These are phyloP conservation scores for Polymixis lichenea DNA, from an alignment of 2,888 invertebrate genomes.

Conservation along the genomic window DNA sequence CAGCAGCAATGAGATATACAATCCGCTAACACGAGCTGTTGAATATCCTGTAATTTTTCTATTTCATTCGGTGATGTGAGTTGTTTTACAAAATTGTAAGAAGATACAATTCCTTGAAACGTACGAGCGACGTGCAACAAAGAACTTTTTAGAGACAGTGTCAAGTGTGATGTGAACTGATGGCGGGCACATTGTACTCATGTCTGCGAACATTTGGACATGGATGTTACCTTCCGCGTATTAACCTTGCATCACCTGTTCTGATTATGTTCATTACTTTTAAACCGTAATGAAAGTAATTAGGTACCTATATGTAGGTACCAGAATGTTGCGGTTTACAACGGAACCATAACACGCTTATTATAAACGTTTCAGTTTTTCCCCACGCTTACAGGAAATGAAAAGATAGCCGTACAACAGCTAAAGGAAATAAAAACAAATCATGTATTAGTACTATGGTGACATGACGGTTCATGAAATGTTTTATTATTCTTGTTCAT, in stretches of 20 bases:
- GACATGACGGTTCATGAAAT: slow-evolving; percentile 19
- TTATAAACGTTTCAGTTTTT: slow-evolving; percentile 25
- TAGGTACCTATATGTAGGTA: background rate
- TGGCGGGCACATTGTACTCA: slow-evolving; percentile 20
- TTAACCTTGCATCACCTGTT: background rate
- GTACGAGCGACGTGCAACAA: slow-evolving; percentile 17
- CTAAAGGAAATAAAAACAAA: slow-evolving; percentile 12
- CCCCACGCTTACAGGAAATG: slow-evolving; percentile 8
- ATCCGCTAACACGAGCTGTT: background rate
- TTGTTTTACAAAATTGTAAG: slow-evolving; percentile 2
- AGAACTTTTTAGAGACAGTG: slow-evolving; percentile 4
- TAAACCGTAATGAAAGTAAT: background rate
- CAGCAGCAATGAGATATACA: background rate
- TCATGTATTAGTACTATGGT: background rate
- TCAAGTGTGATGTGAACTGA: slow-evolving; percentile 12
- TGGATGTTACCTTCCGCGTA: background rate
- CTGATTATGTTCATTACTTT: slow-evolving; percentile 1
- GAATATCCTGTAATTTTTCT: slow-evolving; percentile 14
- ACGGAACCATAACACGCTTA: slow-evolving; percentile 12
- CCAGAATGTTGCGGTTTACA: slow-evolving; percentile 10
- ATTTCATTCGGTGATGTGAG: slow-evolving; percentile 6
- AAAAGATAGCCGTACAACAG: slow-evolving; percentile 12
- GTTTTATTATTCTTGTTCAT: slow-evolving; percentile 37
- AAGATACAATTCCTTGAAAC: slow-evolving; percentile 14
- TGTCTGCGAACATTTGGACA: slow-evolving; percentile 19